Evolutionary conservation across 2,797 vertebrate species (phyloP), one percentile per base, ranked within the genome.

Genomic region (Ambastaia sidthimunki): DNA sequence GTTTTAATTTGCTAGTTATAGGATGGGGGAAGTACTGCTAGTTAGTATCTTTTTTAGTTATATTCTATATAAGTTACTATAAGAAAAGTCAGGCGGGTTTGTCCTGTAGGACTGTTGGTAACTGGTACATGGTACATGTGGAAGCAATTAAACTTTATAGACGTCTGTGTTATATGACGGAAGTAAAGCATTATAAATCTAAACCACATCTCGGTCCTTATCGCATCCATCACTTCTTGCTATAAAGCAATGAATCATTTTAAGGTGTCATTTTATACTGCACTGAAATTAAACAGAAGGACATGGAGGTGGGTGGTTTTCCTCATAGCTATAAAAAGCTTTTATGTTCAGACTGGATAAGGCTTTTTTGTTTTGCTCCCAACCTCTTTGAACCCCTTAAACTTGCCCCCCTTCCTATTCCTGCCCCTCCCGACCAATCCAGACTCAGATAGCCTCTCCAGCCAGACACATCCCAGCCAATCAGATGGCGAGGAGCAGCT

Each of bases 401-500:
- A 90, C 84, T 83, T 82, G 25, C 85, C 89, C 71, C 88, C 86
- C 78, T 85, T 86, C 83, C 78, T 85, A 79, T 86, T 85, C 48
- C 88, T 86, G 89, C 90, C 74, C 85, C 82, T 86, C 90, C 87
- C 88, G 88, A 90, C 86, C 90, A 85, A 88, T 92, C 87, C 92
- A 94, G 93, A 95, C 89, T 93, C 93, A 10, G 95, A 95, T 91
- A 95, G 92, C 87, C 88, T 91, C 80, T 91, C 91, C 89, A 95
- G 94, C 86, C 93, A 92, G 85, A 94, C 93, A 2, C 90, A 93
- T 83, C 93, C 94, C 85, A 93, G 94, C 90, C 91, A 93, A 87
- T 95, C 95, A 2, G 95, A 96, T 1, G 93, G 94, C 1, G 95
- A 95, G 89, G 95, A 96, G 79, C 95, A 95, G 89, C 82, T 91